phyloP scores from a whole-genome alignment of 2,888 invertebrate species.

The Halocaridina rubra region DNA sequence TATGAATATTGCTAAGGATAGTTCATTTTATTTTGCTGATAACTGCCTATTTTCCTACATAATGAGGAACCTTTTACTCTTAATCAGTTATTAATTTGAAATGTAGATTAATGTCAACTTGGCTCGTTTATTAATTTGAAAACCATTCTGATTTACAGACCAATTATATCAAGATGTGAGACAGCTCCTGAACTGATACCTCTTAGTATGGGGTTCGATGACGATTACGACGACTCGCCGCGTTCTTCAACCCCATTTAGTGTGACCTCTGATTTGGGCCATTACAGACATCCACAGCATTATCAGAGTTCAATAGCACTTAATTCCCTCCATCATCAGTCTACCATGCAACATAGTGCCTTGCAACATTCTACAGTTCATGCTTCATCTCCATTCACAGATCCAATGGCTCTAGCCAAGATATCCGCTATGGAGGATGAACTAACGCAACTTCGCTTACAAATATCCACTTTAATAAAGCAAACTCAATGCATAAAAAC shows the following conservation, averaged over 20 bases:
- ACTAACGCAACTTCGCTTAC: constrained; percentile 30
- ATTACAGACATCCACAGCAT: background rate
- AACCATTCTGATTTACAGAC: constrained; percentile 34
- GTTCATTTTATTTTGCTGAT: too few species aligned
- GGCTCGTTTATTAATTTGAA: too few species aligned
- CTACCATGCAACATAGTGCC: background rate
- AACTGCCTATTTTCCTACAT: too few species aligned
- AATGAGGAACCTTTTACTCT: too few species aligned
- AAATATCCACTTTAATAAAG: constrained; percentile 29
- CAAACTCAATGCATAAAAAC: constrained; percentile 37
- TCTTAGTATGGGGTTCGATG: background rate
- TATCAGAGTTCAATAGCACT: background rate
- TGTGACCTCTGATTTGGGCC: constrained; percentile 25
- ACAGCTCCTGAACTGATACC: constrained; percentile 33
- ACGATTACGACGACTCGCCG: background rate
- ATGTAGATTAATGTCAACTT: too few species aligned
- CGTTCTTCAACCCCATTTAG: constrained; percentile 50
- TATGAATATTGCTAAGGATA: too few species aligned
- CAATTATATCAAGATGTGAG: constrained; percentile 38
- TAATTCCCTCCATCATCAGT: background rate
- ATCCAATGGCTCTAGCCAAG: constrained; percentile 38
- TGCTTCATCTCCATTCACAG: constrained; percentile 45
- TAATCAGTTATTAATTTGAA: too few species aligned
- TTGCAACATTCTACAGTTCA: constrained; percentile 32
- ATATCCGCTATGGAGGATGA: constrained; percentile 50